phyloP scores from a whole-genome alignment of 2,113 vertebrate species.

The Amblyornis subalaris region DNA sequence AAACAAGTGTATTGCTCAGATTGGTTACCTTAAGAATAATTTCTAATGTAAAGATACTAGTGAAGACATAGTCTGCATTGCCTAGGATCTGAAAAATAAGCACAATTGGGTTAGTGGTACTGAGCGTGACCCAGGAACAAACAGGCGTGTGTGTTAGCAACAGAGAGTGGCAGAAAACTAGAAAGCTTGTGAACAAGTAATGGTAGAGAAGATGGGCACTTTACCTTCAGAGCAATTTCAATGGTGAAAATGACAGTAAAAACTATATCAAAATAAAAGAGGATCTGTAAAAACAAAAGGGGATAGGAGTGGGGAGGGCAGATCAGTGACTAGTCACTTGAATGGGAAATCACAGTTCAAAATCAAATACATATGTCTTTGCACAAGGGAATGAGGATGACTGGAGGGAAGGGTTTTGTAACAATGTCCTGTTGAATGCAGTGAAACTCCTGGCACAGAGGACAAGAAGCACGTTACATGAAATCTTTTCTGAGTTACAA shows the following conservation, averaged over 20 bases:
- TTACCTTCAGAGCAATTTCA: constrained; percentile 86
- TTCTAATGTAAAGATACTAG: constrained; percentile 99
- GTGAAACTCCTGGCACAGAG: constrained; percentile 12
- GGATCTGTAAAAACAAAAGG: constrained; percentile 81
- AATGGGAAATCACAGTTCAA: constrained; percentile 24
- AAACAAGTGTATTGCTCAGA: constrained; percentile 54
- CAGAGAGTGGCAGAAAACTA: constrained; percentile 57
- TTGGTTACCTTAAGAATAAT: constrained; percentile 97
- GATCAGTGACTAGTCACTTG: constrained; percentile 43
- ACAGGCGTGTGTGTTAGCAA: constrained; percentile 68
- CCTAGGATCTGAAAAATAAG: constrained; percentile 94
- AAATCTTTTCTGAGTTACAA: constrained; percentile 16
- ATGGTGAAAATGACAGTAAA: constrained; percentile 86
- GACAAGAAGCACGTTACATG: neutral
- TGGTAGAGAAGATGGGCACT: constrained; percentile 41
- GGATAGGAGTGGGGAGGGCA: constrained; percentile 25
- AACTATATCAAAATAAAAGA: constrained; percentile 86
- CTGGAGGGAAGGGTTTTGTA: neutral
- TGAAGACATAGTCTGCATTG: constrained; percentile 99
- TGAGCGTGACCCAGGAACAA: constrained; percentile 53
- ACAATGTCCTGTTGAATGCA: neutral
- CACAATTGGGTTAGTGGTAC: constrained; percentile 73
- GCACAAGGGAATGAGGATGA: neutral
- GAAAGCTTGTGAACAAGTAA: neutral
- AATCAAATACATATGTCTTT: constrained; percentile 9